phyloP scores from a whole-genome alignment of 2,888 invertebrate genomes.

The Lasioglossum vierecki region DNA sequence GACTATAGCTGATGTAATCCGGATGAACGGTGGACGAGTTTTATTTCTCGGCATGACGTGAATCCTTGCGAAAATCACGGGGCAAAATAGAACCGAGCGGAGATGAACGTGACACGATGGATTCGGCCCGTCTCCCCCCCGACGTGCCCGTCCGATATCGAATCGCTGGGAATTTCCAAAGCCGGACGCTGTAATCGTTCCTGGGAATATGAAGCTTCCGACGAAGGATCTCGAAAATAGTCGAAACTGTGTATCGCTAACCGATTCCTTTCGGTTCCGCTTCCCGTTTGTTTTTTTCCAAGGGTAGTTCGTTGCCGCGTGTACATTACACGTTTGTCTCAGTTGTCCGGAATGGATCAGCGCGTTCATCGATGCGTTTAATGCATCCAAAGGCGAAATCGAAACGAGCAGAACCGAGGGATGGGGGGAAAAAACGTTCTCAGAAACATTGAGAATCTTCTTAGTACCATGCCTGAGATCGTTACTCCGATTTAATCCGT shows the following conservation, averaged over 20 bases:
- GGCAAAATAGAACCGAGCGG: conserved; percentile 49
- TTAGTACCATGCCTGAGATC: not conserved
- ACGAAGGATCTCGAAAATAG: conserved; percentile 8
- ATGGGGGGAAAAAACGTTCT: not conserved
- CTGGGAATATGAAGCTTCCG: conserved; percentile 37
- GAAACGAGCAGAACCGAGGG: not conserved
- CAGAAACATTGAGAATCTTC: not conserved
- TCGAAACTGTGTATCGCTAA: conserved; percentile 34
- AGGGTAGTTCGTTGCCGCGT: conserved; percentile 17
- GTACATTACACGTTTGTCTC: not conserved
- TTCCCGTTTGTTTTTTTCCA: not conserved
- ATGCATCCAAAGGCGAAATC: not conserved
- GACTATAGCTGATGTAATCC: conserved; percentile 57
- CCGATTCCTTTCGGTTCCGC: conserved; percentile 21
- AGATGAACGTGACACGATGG: conserved; percentile 54
- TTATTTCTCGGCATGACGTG: conserved; percentile 61
- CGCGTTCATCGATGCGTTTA: not conserved
- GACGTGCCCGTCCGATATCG: conserved; percentile 48
- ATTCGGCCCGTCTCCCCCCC: conserved; percentile 45
- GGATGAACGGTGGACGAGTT: conserved; percentile 61
- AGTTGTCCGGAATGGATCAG: not conserved
- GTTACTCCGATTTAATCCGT: conserved; percentile 14
- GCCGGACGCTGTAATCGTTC: conserved; percentile 52
- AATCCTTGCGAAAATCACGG: conserved; percentile 57
- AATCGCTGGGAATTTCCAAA: conserved; percentile 49